phyloP scores from a whole-genome alignment of 2,888 invertebrate genomes.

The Drosophila differens region DNA sequence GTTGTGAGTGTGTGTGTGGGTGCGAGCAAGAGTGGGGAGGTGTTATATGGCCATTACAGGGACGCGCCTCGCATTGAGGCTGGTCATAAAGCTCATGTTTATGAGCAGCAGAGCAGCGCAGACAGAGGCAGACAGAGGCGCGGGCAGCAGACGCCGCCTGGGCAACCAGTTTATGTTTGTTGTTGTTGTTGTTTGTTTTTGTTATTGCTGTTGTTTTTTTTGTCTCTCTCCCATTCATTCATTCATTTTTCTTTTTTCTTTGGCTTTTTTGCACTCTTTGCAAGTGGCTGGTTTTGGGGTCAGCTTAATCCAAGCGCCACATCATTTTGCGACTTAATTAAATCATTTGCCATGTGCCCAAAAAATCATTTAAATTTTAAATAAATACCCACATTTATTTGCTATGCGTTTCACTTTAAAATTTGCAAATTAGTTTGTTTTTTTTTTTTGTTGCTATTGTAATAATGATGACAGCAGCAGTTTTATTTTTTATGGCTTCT shows the following conservation, averaged over 20 bases:
- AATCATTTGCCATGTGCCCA: constrained; percentile 55
- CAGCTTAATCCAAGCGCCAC: constrained; percentile 63
- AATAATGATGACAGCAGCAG: constrained; percentile 13
- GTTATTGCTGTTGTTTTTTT: constrained; percentile 18
- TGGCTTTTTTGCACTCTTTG: constrained; percentile 42
- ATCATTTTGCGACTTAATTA: constrained; percentile 71
- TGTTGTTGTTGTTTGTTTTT: constrained; percentile 21
- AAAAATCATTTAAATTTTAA: constrained; percentile 33
- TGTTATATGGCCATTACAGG: constrained; percentile 37
- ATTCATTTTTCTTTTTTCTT: constrained; percentile 37
- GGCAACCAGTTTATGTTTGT: constrained; percentile 59
- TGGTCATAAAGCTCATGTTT: constrained; percentile 71
- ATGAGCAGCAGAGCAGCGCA: constrained; percentile 44
- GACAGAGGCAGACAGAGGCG: constrained; percentile 18
- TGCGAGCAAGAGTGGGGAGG: constrained; percentile 14
- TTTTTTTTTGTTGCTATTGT: neutral
- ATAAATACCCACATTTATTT: constrained; percentile 17
- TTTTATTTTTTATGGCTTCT: constrained; percentile 18
- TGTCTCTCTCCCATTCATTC: constrained; percentile 36
- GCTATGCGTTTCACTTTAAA: constrained; percentile 13
- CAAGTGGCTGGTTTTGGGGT: constrained; percentile 62
- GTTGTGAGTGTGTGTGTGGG: constrained; percentile 27
- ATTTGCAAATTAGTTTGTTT: neutral
- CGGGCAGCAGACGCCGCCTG: constrained; percentile 32
- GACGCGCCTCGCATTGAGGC: constrained; percentile 63